phyloP scores from a whole-genome alignment of 2,113 vertebrate genomes.

The Megaceryle maxima region DNA sequence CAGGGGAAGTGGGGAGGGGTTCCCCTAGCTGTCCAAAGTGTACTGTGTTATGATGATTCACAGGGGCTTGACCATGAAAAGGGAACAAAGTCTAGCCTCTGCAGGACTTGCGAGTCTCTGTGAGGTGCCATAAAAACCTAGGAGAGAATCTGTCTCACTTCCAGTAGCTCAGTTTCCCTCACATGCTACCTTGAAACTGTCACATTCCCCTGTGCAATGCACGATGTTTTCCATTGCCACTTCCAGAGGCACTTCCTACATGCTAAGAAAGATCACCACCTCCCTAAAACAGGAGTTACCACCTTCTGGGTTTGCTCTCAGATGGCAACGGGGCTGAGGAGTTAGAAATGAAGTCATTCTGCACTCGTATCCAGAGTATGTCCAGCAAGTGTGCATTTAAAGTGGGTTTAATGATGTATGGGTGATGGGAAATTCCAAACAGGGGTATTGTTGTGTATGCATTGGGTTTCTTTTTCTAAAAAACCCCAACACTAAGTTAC shows the following conservation, averaged over 20 bases:
- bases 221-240: not conserved
- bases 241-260: not conserved
- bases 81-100: not conserved
- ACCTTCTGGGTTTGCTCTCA: not conserved
- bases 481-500: not conserved
- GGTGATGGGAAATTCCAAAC: not conserved
- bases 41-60: not conserved
- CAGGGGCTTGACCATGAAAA: not conserved
- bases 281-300: not conserved
- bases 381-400: not conserved
- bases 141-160: not conserved
- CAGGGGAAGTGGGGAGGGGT: not conserved
- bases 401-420: not conserved
- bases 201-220: not conserved
- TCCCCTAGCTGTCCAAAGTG: not conserved
- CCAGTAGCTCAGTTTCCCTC: not conserved
- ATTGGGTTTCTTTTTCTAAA: too few relatives aligned
- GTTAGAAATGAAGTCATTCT: not conserved
- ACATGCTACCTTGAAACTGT: not conserved
- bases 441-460: not conserved
- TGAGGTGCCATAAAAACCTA: not conserved
- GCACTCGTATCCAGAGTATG: not conserved
- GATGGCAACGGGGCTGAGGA: not conserved
- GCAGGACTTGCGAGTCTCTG: not conserved
- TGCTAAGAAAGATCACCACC: not conserved